Conservation (phyloP, 2,888 invertebrate species). For the Sicus ferrugineus region DNA sequence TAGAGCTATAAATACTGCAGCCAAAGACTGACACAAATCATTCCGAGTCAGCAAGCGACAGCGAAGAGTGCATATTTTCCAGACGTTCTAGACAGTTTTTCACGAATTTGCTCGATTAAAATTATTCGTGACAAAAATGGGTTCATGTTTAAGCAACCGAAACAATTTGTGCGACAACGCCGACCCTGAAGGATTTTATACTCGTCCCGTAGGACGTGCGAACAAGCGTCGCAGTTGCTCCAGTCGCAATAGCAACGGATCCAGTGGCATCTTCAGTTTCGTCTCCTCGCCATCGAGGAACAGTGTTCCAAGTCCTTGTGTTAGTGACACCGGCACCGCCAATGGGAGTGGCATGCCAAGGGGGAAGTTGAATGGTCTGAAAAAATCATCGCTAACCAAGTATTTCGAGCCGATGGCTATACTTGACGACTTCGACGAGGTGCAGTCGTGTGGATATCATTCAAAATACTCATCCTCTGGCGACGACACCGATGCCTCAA, state of each 20-base stretch:
- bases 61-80: neutral
- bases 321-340: neutral
- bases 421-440: slow-evolving; percentile 55
- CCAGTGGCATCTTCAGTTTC: slow-evolving; percentile 43
- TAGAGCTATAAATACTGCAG: slow-evolving; percentile 4
- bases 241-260: slow-evolving; percentile 41
- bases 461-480: slow-evolving; percentile 40
- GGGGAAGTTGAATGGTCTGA: slow-evolving; percentile 5
- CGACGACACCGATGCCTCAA: slow-evolving; percentile 12
- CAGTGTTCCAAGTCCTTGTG: slow-evolving; percentile 40
- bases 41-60: neutral
- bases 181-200: slow-evolving; percentile 34
- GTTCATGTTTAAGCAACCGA: slow-evolving; percentile 51
- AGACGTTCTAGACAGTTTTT: neutral
- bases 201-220: slow-evolving; percentile 11
- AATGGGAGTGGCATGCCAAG: neutral
- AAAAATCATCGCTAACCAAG: slow-evolving; percentile 26
- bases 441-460: slow-evolving; percentile 45
- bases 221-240: slow-evolving; percentile 37
- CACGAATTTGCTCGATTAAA: neutral
- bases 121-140: slow-evolving; percentile 45
- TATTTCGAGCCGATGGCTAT: slow-evolving; percentile 44
- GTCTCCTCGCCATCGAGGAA: slow-evolving; percentile 38
- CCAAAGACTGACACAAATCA: neutral
- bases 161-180: slow-evolving; percentile 25